Base-by-base conservation (phyloP, 1,140 invertebrate genomes). In the Micrasema longulum region DNA sequence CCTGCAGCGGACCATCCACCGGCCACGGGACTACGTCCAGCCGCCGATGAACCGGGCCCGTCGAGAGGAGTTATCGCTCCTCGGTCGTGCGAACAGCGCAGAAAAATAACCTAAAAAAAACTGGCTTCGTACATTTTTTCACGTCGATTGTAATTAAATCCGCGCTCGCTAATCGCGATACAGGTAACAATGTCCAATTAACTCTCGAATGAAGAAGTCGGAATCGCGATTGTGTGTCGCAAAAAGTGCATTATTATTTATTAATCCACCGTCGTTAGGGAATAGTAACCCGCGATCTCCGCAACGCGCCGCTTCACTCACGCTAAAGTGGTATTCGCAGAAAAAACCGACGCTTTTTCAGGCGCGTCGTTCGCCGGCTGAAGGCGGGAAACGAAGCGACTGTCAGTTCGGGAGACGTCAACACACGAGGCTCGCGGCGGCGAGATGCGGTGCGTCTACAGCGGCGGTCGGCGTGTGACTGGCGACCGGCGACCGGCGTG, bases 1-100 rank as follows among this genome's bases (percentile, higher is more conserved):
- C 67, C 31, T 69, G 50, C 52, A 60, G 36, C 53, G 45, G 48
- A 68, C 60, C 60, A 64, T 64, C 20, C 38, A 64, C 55, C 12
- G 31, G 14, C 31, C 14, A 14, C 14, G 36, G 35, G 22, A 20
- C 50, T 22, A 18, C 26, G 7, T 31, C 26, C 7, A 31, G n/a
- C n/a, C n/a, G n/a, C n/a, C n/a, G n/a, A n/a, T n/a, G n/a, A n/a
- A n/a, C n/a, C n/a, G n/a, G n/a, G n/a, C n/a, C n/a, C n/a, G n/a
- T n/a, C n/a, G n/a, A n/a, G n/a, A n/a, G n/a, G n/a, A n/a, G n/a
- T n/a, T n/a, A n/a, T n/a, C n/a, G n/a, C n/a, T n/a, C n/a, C n/a
- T n/a, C n/a, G n/a, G n/a, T n/a, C n/a, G n/a, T n/a, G n/a, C n/a
- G n/a, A n/a, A n/a, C n/a, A n/a, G n/a, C n/a, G n/a, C n/a, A 4